A percentile compares a stretch with the other conserved stretches of the same genome.
Conservation (phyloP, 1,140 invertebrate species). For the Calephelis virginiensis region DNA sequence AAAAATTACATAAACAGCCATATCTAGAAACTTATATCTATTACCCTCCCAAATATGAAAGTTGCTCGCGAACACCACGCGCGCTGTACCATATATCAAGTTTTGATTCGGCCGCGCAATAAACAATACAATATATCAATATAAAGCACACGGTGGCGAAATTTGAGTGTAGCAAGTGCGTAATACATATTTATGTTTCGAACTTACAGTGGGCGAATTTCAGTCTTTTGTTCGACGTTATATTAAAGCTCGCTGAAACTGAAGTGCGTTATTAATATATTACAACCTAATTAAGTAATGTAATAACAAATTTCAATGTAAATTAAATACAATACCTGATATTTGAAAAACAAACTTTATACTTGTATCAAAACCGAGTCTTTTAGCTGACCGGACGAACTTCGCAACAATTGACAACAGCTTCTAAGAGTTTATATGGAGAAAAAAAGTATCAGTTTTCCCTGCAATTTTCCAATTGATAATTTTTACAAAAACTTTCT, state of each 20-base stretch:
- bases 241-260: not conserved
- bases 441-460: too few species aligned
- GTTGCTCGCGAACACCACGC: slow-evolving; percentile 67
- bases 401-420: too few species aligned
- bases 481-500: too few species aligned
- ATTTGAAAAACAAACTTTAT: too few species aligned
- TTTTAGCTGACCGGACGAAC: too few species aligned
- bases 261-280: too few species aligned
- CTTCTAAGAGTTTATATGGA: too few species aligned
- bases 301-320: too few species aligned
- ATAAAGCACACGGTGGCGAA: slow-evolving; percentile 75
- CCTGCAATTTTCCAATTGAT: too few species aligned
- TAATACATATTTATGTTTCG: slow-evolving; percentile 60
- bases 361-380: too few species aligned
- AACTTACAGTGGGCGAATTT: slow-evolving; percentile 28
- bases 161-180: slow-evolving; percentile 69
- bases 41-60: slow-evolving; percentile 73
- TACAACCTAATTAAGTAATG: too few species aligned
- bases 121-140: slow-evolving; percentile 79
- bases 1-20: not conserved
- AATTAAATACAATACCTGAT: too few species aligned
- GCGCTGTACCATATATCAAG: slow-evolving; percentile 73
- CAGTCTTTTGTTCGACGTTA: not conserved
- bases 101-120: slow-evolving; percentile 77
- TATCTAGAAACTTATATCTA: slow-evolving; percentile 36